Evolutionary conservation across 2,113 vertebrate species (phyloP), one percentile per base, ranked within the genome.

Genomic region (Patagioenas fasciata): DNA sequence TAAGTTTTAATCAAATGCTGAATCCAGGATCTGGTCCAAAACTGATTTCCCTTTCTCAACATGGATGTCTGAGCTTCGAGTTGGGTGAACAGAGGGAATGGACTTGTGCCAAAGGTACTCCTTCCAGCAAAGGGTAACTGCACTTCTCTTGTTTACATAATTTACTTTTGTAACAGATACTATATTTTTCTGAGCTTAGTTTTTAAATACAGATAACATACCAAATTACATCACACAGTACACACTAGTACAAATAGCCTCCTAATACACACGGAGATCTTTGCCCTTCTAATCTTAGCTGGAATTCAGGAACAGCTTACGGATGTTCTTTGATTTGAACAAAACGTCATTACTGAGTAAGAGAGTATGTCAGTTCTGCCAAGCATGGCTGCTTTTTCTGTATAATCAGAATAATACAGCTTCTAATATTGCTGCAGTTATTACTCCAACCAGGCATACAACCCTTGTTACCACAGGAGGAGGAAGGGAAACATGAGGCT

Each of bases 211-310:
- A 73, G 65, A 13, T 89, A 89, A 72, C 71, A 60, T 57, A 60
- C 54, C 50, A 65, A 51, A 2, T 92, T 95, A 69, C 57, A 71
- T 42, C 73, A 54, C 2, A 18, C 48, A 53, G 53, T 48, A 12
- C 42, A 28, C 18, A 6, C 19, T 29, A 71, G 48, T 64, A 65
- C 91, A 87, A 78, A 64, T 75, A 79, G 69, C 73, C n/a, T 93
- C 4, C 40, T 91, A 81, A 88, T 87, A 17, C 65, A 38, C 32
- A 9, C 0, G 3, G 74, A 91, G 94, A 85, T 95, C 91, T 97
- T 97, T 97, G 91, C 58, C 91, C 94, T 91, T 50, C 47, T 96
- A 95, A 95, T 96, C 95, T 82, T 67, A 77, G 51, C 62, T 88
- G 96, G 94, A 94, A 94, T 95, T 95, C 89, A 69, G 81, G 36